Evolutionary conservation across 1,140 invertebrate species (phyloP).

Genomic region (Drosophila auraria): DNA sequence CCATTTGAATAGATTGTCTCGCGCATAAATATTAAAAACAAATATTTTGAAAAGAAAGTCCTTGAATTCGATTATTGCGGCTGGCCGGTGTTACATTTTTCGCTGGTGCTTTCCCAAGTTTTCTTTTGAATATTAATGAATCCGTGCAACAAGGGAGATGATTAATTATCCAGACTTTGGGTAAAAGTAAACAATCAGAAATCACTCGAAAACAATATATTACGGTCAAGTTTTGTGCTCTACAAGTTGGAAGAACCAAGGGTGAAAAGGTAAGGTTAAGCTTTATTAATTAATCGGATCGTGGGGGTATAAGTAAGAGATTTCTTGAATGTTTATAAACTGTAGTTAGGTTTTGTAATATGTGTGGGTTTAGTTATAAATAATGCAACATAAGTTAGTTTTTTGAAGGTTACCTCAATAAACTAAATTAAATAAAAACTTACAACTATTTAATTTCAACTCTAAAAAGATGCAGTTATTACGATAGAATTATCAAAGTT

Average conservation of each 20-base stretch:
- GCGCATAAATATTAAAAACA: conserved; percentile 29
- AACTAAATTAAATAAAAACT: no score
- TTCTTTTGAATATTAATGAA: conserved; percentile 38
- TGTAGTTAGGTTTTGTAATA: background rate
- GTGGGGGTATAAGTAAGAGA: background rate
- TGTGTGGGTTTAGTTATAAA: background rate
- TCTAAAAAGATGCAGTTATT: no score
- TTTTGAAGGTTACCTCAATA: no score
- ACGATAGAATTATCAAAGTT: no score
- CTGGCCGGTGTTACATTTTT: conserved; percentile 4
- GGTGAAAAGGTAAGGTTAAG: conserved; percentile 25
- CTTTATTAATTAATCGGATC: background rate
- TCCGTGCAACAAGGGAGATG: conserved; percentile 18
- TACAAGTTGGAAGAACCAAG: background rate
- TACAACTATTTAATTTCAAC: no score
- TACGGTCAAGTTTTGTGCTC: conserved; percentile 1
- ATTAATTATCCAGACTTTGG: conserved; percentile 34
- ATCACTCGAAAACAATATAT: conserved; percentile 19
- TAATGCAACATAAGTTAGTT: no score
- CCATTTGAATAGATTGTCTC: conserved; percentile 28
- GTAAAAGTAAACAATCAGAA: conserved; percentile 34
- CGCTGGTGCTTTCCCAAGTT: conserved; percentile 8
- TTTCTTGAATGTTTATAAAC: background rate
- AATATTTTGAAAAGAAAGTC: conserved; percentile 30
- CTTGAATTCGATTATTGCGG: conserved; percentile 27